Conservation (phyloP, 2,888 invertebrate species). For the Chesias legatella region DNA sequence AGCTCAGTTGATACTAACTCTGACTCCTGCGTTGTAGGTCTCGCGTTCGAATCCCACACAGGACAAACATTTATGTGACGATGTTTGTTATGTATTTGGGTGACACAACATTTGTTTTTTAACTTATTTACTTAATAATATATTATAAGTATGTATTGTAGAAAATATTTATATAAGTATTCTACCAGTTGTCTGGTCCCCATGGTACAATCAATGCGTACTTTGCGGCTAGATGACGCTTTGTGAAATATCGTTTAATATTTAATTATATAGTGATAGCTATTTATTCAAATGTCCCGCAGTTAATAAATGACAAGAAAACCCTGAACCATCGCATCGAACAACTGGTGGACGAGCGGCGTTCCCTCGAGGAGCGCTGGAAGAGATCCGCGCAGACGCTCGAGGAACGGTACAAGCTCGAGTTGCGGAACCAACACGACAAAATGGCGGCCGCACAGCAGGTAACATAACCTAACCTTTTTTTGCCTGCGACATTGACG, state of each 20-base stretch:
- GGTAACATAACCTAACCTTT: slow-evolving; percentile 31
- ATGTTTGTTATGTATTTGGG: too few relatives aligned
- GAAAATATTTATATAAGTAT: too few relatives aligned
- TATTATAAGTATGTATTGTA: too few relatives aligned
- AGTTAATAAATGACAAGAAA: slow-evolving; percentile 89
- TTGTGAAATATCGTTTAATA: background rate
- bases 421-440: slow-evolving; percentile 87
- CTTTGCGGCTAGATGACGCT: background rate
- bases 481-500: background rate
- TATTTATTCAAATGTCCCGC: slow-evolving; percentile 14
- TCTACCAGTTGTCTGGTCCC: too few relatives aligned
- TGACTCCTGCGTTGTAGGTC: too few relatives aligned
- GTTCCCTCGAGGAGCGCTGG: slow-evolving; percentile 84
- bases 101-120: too few relatives aligned
- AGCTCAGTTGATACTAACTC: too few relatives aligned
- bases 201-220: too few relatives aligned
- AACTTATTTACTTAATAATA: too few relatives aligned
- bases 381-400: slow-evolving; percentile 83
- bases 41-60: too few relatives aligned
- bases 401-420: slow-evolving; percentile 88
- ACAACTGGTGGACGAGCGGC: slow-evolving; percentile 82
- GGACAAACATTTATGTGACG: too few relatives aligned
- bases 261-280: too few relatives aligned
- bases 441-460: slow-evolving; percentile 89
- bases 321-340: slow-evolving; percentile 87